phyloP scores from a whole-genome alignment of 2,797 vertebrate genomes.

The Lates japonicus region DNA sequence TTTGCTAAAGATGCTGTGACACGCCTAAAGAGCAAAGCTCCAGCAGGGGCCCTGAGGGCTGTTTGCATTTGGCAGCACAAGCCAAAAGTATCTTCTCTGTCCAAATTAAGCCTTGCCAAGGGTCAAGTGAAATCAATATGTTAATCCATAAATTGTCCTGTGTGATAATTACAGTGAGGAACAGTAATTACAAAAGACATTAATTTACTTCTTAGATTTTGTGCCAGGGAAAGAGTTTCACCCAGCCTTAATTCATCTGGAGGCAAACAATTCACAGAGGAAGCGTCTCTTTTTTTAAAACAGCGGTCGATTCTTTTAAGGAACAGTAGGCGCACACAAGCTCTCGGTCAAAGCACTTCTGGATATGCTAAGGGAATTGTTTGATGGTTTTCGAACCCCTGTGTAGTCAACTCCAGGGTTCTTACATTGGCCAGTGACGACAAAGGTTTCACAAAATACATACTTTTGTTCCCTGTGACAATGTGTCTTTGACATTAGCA shows the following conservation, averaged over 20 bases:
- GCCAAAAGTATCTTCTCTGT: constrained; percentile 73
- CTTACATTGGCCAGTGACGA: constrained; percentile 72
- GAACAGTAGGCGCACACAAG: constrained; percentile 71
- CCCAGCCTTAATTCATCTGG: constrained; percentile 69
- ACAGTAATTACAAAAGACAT: constrained; percentile 88
- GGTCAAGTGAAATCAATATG: constrained; percentile 88
- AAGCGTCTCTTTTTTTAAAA: constrained; percentile 67
- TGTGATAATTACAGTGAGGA: constrained; percentile 84
- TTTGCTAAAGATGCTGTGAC: constrained; percentile 76
- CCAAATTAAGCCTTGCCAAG: constrained; percentile 79
- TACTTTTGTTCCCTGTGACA: constrained; percentile 75
- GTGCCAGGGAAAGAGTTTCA: constrained; percentile 76
- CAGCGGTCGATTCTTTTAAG: constrained; percentile 62
- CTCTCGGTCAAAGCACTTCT: constrained; percentile 72
- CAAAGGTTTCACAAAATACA: constrained; percentile 78
- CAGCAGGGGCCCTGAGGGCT: constrained; percentile 61
- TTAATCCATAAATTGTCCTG: constrained; percentile 86
- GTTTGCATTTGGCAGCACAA: constrained; percentile 73
- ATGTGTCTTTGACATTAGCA: constrained; percentile 78
- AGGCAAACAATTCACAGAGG: constrained; percentile 79
- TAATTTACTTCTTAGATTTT: constrained; percentile 85
- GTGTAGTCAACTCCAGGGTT: constrained; percentile 73
- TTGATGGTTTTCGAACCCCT: constrained; percentile 77
- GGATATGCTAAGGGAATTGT: constrained; percentile 63
- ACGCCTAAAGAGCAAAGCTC: constrained; percentile 73